Evolutionary conservation across 1,140 invertebrate genomes (phyloP), one percentile per base, ranked within the genome.

Genomic region (Stratiolaelaps scimitus): DNA sequence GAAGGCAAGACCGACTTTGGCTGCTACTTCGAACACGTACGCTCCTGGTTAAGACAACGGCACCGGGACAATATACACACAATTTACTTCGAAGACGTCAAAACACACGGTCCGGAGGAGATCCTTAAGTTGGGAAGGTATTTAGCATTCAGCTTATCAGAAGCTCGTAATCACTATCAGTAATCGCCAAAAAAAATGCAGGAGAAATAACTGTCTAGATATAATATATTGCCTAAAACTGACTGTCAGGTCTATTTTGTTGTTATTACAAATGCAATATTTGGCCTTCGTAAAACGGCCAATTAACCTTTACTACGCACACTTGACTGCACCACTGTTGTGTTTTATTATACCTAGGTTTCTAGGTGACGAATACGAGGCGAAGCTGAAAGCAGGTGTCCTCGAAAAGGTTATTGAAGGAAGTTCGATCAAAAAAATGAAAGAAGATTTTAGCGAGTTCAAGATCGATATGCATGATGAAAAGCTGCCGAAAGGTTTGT

Each of bases 11-110:
- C 74, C 6, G 73, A 69, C 53, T 76, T 74, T 48, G 75, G 75
- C 1, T 75, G 76, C 67, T 76, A 76, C 68, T 76, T 77, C 44
- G 73, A 77, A 30, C 74, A 76, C 65, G 68, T 77, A 34, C 48
- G 69, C 1, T 47, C 66, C 7, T 76, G 75, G 75, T 70, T 75
- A 15, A 68, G 69, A 2, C 72, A 76, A 30, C 44, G 72, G 28
- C 66, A 72, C 46, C 64, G 73, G 10, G 65, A 69, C n/a, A 76
- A 76, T 69, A 60, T 60, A 15, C 53, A 60, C 15, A 75, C 75
- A 46, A 46, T 74, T 23, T 60, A 60, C 34, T 60, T 60, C 53
- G 53, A 60, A 10, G 53, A 60, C 53, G 23, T 60, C 15, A 60
- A 60, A 10, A 60, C 4, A 34, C n/a, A 60, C 26, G 53, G 53